Evolutionary conservation across 2,797 vertebrate species (phyloP), one percentile per base, ranked within the genome.

Genomic region (Etheostoma nigrum): DNA sequence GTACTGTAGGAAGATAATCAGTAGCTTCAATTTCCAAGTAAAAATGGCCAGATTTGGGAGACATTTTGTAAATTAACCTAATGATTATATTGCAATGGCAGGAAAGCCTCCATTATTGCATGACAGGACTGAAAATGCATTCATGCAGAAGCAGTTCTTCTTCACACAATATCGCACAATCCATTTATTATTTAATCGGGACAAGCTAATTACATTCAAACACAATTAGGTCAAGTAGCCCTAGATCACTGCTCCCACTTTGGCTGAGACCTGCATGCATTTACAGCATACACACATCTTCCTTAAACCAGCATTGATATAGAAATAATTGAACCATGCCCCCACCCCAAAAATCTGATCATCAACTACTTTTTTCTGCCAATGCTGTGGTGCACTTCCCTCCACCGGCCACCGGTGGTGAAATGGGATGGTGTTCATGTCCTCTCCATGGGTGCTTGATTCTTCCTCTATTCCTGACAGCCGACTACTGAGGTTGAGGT

Each of bases 401-500:
- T 90, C 89, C 78, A 88, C 92, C 92, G 86, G 86, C 91, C 91
- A 92, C 86, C 84, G 88, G 87, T 91, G 91, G 90, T 87, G 86
- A 83, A 89, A 82, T 92, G 90, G 91, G 92, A 91, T 93, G 92
- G 90, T 94, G 92, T 94, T 93, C 92, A 94, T 92, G 93, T 94
- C 88, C 85, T 93, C 85, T 94, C 88, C 91, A 92, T 93, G 89
- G 91, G 92, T 93, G 90, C 89, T 93, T 93, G 92, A 92, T 94
- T 94, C 89, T 95, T 91, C 90, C 93, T 93, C 93, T 93, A 90
- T 86, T 88, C 90, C 94, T 95, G 91, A 83, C 95, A 99, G 98
- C 96, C 95, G 2, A 98, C 97, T 62, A 98, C 97, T 67, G 98
- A 99, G 78, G 94, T 98, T 52, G 98, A 99, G 86, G 96, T 98